These are phyloP conservation scores for Brachyptera risi DNA, from an alignment of 2,888 invertebrate species.

Conservation along the genomic window DNA sequence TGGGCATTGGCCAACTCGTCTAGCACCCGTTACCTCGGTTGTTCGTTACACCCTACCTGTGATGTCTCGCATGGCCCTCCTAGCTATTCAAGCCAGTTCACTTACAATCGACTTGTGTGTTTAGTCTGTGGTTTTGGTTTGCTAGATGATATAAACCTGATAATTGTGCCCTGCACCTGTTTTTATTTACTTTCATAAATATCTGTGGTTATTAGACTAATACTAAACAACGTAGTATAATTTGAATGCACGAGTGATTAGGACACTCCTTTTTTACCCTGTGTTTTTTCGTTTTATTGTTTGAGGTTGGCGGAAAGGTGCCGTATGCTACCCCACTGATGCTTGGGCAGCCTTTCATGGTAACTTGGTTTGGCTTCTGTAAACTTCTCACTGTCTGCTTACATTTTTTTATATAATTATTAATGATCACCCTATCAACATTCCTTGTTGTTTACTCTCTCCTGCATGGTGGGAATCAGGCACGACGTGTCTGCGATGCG, in stretches of 20 bases:
- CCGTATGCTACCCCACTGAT: constrained; percentile 53
- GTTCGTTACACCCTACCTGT: too few species aligned
- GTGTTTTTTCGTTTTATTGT: constrained; percentile 42
- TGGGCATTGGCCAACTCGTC: too few species aligned
- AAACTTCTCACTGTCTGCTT: constrained; percentile 27
- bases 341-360: constrained; percentile 50
- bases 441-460: constrained; percentile 14
- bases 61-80: neutral
- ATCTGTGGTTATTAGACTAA: too few species aligned
- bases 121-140: constrained; percentile 15
- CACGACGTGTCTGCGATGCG: constrained; percentile 7
- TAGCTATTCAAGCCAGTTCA: too few species aligned
- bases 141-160: neutral
- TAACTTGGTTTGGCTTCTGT: constrained; percentile 36
- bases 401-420: too few species aligned
- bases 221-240: too few species aligned
- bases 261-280: constrained; percentile 28
- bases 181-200: too few species aligned
- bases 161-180: neutral
- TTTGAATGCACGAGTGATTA: constrained; percentile 13
- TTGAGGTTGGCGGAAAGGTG: constrained; percentile 57
- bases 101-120: neutral
- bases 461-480: too few species aligned
- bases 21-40: too few species aligned
- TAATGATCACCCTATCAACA: constrained; percentile 19